phyloP scores from a whole-genome alignment of 2,888 invertebrate genomes.

The Nineta flava region DNA sequence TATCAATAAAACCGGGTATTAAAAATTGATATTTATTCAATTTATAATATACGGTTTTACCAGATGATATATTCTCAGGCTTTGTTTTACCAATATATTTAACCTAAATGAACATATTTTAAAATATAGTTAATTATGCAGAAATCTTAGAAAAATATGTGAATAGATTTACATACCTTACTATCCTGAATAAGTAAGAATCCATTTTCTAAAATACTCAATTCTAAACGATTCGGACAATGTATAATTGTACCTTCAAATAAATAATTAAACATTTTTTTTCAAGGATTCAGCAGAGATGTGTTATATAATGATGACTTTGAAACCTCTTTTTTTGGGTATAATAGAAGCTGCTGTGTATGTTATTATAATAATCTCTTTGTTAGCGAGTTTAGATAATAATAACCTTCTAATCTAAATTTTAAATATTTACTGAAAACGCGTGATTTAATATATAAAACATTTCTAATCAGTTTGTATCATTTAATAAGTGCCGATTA shows the following conservation, averaged over 20 bases:
- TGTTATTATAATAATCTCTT: no score
- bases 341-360: no score
- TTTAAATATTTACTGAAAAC: no score
- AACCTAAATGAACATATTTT: not conserved
- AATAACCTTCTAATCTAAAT: no score
- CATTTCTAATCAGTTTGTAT: no score
- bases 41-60: not conserved
- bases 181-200: slow-evolving; percentile 31
- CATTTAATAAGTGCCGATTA: no score
- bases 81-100: not conserved
- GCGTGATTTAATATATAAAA: no score
- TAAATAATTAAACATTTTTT: not conserved
- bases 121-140: not conserved
- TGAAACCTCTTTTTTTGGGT: no score
- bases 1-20: slow-evolving; percentile 78
- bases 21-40: slow-evolving; percentile 41
- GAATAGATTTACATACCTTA: not conserved
- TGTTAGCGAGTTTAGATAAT: no score
- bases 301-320: not conserved
- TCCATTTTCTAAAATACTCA: slow-evolving; percentile 32
- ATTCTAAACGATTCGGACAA: slow-evolving; percentile 17
- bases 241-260: slow-evolving; percentile 24
- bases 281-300: not conserved
- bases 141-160: no score
- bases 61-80: not conserved